phyloP scores from a whole-genome alignment of 2,888 invertebrate genomes.

The Cryptus viduatorius region DNA sequence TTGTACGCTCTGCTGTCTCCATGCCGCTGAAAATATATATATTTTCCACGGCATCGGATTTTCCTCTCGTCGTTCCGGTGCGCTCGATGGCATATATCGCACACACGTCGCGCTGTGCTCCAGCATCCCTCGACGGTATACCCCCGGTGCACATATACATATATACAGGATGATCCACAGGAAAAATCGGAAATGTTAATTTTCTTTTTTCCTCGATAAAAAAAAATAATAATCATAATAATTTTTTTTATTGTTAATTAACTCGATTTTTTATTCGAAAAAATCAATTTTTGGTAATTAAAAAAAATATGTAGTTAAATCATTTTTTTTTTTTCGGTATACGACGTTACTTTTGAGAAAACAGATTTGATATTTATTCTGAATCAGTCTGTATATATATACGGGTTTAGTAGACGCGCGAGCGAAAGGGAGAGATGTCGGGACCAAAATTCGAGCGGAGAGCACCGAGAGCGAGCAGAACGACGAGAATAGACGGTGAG shows the following conservation, averaged over 20 bases:
- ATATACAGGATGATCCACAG: neutral
- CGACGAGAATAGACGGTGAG: conserved; percentile 62
- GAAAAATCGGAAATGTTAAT: too few relatives aligned
- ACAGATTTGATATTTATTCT: too few relatives aligned
- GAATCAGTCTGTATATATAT: too few relatives aligned
- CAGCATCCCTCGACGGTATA: conserved; percentile 4
- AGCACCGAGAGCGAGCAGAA: conserved; percentile 52
- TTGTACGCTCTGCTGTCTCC: conserved; percentile 20
- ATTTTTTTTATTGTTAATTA: too few relatives aligned
- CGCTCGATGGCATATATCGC: conserved; percentile 27
- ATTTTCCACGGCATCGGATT: conserved; percentile 54
- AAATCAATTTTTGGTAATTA: too few relatives aligned
- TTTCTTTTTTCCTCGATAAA: too few relatives aligned
- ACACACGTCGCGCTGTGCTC: conserved; percentile 25
- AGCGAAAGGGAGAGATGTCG: conserved; percentile 10
- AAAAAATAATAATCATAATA: too few relatives aligned
- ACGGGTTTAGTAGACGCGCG: neutral
- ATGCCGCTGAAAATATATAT: conserved; percentile 38
- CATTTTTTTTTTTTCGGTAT: too few relatives aligned
- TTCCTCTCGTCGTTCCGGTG: conserved; percentile 34
- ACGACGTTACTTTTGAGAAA: too few relatives aligned
- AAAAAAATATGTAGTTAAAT: too few relatives aligned
- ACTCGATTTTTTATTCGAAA: too few relatives aligned
- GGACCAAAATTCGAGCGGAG: conserved; percentile 24
- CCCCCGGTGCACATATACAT: conserved; percentile 23